Percentiles rank a stretch among this genome's conserved stretches.
Evolutionary conservation across 1,140 invertebrate species (phyloP).

Genomic region (Dinoponera quadriceps): DNA sequence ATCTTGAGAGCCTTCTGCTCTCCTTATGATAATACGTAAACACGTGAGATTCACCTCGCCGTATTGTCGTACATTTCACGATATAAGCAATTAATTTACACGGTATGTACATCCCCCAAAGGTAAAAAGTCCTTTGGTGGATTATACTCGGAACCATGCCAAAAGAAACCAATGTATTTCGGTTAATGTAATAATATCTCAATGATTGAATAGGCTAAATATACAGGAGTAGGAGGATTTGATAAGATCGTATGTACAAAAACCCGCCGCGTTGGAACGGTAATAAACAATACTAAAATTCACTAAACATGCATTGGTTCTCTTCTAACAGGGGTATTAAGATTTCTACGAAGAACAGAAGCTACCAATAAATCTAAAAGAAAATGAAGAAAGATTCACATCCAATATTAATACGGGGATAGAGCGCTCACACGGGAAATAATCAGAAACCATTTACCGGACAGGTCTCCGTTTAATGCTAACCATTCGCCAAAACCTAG

Average conservation of each 20-base stretch:
- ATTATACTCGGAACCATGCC: slow-evolving; percentile 36
- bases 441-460: slow-evolving; percentile 3
- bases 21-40: background rate
- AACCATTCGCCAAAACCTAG: slow-evolving; percentile 38
- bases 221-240: background rate
- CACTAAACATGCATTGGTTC: slow-evolving; percentile 49
- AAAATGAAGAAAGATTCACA: slow-evolving; percentile 29
- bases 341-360: slow-evolving; percentile 1
- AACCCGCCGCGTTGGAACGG: background rate
- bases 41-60: background rate
- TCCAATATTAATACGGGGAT: background rate
- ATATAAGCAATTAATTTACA: slow-evolving; percentile 20
- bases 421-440: slow-evolving; percentile 24
- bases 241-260: slow-evolving; percentile 27
- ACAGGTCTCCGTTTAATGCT: background rate
- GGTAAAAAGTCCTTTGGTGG: background rate
- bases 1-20: background rate
- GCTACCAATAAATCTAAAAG: slow-evolving; percentile 1
- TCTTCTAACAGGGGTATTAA: slow-evolving; percentile 30
- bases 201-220: slow-evolving; percentile 9
- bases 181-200: background rate
- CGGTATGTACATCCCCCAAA: background rate
- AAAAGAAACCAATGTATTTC: slow-evolving; percentile 44
- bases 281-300: slow-evolving; percentile 40
- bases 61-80: slow-evolving; percentile 33